Evolutionary conservation across 1,140 invertebrate species (phyloP).

Genomic region (Orchestia grillus): DNA sequence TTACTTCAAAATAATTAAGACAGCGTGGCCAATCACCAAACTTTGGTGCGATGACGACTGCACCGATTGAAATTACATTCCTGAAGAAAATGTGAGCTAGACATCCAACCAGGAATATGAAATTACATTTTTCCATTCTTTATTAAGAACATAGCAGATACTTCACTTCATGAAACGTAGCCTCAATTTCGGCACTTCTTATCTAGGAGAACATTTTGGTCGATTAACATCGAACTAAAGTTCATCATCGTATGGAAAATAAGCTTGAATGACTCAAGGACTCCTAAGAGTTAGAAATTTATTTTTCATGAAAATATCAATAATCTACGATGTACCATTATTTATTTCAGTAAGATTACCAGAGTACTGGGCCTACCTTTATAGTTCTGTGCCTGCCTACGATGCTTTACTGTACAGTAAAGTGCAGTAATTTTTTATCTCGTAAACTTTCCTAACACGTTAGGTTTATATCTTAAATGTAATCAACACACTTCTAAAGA

Average conservation of each 20-base stretch:
- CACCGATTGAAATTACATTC: background rate
- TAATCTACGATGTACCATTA: too few species aligned
- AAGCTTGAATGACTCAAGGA: background rate
- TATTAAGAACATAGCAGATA: background rate
- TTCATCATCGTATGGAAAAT: background rate
- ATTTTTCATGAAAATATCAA: too few species aligned
- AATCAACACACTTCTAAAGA: background rate
- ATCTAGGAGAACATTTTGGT: background rate
- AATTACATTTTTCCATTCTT: background rate
- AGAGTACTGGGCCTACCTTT: background rate
- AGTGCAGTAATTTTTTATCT: background rate
- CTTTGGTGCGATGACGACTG: background rate
- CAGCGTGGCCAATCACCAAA: background rate
- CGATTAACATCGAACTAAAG: background rate
- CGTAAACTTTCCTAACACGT: background rate
- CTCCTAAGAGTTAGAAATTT: too few species aligned
- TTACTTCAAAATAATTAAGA: background rate
- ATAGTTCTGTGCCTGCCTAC: background rate
- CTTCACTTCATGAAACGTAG: background rate
- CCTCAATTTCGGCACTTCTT: background rate
- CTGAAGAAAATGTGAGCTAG: background rate
- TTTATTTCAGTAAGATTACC: background rate
- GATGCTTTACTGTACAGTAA: background rate
- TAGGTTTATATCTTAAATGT: background rate
- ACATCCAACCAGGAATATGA: background rate